Percentiles rank a stretch among this genome's conserved stretches.
Evolutionary conservation across 2,888 invertebrate genomes (phyloP).

Genomic region (Cartodere bifasciata): DNA sequence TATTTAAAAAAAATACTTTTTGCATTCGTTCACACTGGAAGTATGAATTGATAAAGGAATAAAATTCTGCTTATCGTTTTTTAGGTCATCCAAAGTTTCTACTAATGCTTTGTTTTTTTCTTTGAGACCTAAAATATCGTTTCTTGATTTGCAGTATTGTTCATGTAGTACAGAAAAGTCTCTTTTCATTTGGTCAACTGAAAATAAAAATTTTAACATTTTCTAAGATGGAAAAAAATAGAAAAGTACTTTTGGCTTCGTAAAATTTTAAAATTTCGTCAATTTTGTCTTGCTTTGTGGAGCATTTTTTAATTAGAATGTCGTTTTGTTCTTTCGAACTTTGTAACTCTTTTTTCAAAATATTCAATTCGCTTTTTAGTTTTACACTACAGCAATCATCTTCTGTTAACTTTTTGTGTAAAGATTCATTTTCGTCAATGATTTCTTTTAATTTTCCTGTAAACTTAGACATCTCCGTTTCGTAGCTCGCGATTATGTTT

Average conservation of each 20-base stretch:
- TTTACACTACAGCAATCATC: slow-evolving; percentile 33
- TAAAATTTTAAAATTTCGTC: slow-evolving; percentile 62
- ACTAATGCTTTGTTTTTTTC: slow-evolving; percentile 45
- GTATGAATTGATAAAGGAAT: slow-evolving; percentile 55
- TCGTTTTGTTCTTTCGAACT: slow-evolving; percentile 31
- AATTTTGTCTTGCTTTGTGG: slow-evolving; percentile 57
- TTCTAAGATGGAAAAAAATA: too few relatives aligned
- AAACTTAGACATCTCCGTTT: slow-evolving; percentile 55
- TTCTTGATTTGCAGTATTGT: slow-evolving; percentile 45
- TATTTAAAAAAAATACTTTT: slow-evolving; percentile 36
- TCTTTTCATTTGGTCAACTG: slow-evolving; percentile 49
- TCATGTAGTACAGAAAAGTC: slow-evolving; percentile 53
- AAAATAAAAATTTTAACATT: slow-evolving; percentile 17
- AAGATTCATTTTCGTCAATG: slow-evolving; percentile 53
- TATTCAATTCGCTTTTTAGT: slow-evolving; percentile 33
- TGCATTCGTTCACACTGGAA: slow-evolving; percentile 59
- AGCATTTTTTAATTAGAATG: slow-evolving; percentile 47
- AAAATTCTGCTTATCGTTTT: slow-evolving; percentile 40
- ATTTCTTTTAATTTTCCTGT: slow-evolving; percentile 60
- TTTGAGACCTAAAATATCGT: slow-evolving; percentile 44
- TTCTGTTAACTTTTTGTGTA: slow-evolving; percentile 42
- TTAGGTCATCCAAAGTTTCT: slow-evolving; percentile 39
- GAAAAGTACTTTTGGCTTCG: slow-evolving; percentile 60
- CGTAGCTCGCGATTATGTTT: slow-evolving; percentile 55
- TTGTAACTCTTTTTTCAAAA: slow-evolving; percentile 33